Evolutionary conservation across 2,113 vertebrate genomes (phyloP).

Genomic region (Rhea pennata): DNA sequence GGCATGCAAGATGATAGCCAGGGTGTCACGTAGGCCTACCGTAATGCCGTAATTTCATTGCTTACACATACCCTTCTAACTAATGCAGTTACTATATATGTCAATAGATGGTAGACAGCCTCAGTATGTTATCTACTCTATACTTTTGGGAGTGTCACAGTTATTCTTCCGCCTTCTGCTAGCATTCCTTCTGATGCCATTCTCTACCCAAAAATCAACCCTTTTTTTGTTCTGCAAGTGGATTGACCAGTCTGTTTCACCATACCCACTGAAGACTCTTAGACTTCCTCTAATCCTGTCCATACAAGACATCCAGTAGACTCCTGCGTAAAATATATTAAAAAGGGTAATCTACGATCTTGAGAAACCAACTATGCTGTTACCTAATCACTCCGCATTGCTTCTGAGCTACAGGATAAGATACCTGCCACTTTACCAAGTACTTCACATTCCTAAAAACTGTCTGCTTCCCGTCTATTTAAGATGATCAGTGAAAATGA

Average conservation of each 20-base stretch:
- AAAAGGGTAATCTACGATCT: neutral
- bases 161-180: neutral
- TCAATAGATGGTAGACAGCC: neutral
- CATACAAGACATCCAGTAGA: neutral
- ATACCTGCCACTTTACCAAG: neutral
- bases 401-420: neutral
- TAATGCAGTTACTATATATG: neutral
- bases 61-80: neutral
- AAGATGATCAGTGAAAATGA: neutral
- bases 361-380: neutral
- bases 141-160: neutral
- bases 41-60: neutral
- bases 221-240: neutral
- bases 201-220: neutral
- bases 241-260: neutral
- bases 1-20: neutral
- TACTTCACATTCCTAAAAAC: neutral
- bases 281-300: neutral
- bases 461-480: neutral
- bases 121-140: neutral
- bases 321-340: neutral
- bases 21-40: neutral
- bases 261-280: neutral
- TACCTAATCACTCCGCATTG: neutral
- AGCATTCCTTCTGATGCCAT: neutral